Percentiles rank a stretch among this genome's conserved stretches.
phyloP scores from a whole-genome alignment of 2,113 vertebrate genomes.

The Hypocryptadius cinnamomeus region DNA sequence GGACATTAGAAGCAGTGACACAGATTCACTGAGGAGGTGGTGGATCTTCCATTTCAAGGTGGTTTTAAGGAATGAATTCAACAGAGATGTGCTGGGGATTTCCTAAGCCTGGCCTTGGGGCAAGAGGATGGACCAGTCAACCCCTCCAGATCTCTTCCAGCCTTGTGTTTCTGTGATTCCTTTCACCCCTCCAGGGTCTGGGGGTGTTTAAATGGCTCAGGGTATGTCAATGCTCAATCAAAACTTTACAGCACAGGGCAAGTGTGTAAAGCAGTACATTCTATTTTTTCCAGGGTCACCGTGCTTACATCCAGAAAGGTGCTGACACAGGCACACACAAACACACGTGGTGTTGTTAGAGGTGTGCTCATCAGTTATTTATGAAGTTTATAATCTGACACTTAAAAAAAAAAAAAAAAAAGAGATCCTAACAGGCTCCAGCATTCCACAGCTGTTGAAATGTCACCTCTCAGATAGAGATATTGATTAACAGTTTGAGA shows the following conservation, averaged over 20 bases:
- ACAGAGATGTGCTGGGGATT: not conserved
- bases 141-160: not conserved
- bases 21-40: not conserved
- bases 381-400: conserved; percentile 64
- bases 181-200: not conserved
- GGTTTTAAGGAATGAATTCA: not conserved
- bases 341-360: not conserved
- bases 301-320: not conserved
- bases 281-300: not conserved
- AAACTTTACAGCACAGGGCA: not conserved
- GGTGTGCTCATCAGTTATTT: conserved; percentile 67
- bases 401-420: not conserved
- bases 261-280: not conserved
- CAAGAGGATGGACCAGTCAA: not conserved
- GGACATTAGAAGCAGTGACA: not conserved
- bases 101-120: not conserved
- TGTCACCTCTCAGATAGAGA: conserved; percentile 70
- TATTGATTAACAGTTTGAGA: conserved; percentile 75
- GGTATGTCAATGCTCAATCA: not conserved
- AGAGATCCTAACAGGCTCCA: conserved; percentile 61
- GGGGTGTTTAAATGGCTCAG: not conserved
- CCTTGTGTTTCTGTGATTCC: not conserved
- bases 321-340: not conserved
- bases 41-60: not conserved
- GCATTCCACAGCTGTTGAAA: conserved; percentile 69